These are phyloP conservation scores for Phengaris alcon DNA, from an alignment of 2,888 invertebrate species.

Conservation along the genomic window DNA sequence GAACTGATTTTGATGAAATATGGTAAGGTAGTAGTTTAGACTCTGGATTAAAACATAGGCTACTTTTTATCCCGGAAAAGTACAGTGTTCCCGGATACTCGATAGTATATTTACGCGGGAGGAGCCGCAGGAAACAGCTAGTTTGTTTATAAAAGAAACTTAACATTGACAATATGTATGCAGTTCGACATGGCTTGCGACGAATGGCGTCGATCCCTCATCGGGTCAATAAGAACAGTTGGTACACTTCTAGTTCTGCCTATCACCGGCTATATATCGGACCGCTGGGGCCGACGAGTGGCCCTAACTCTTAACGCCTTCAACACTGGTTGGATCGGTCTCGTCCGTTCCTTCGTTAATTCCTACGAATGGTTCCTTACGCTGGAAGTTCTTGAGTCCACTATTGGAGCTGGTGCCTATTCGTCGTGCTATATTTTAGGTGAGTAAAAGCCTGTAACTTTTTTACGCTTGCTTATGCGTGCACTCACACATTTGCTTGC, in stretches of 20 bases:
- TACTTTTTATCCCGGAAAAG: too few species aligned
- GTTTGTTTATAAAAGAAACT: too few species aligned
- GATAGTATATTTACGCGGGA: too few species aligned
- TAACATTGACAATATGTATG: constrained; percentile 15
- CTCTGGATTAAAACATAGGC: too few species aligned
- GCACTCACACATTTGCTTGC: too few species aligned
- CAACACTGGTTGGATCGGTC: constrained; percentile 82
- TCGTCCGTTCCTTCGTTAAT: constrained; percentile 83
- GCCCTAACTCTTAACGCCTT: constrained; percentile 81
- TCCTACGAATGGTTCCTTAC: constrained; percentile 84
- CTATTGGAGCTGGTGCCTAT: constrained; percentile 84
- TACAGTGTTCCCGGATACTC: too few species aligned
- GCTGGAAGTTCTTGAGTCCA: constrained; percentile 85
- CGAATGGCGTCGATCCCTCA: constrained; percentile 85
- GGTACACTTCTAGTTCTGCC: constrained; percentile 86
- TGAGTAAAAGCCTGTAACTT: constrained; percentile 44
- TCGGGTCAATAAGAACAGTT: constrained; percentile 86
- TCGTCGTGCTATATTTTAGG: constrained; percentile 87
- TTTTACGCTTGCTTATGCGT: too few species aligned
- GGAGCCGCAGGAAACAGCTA: too few species aligned
- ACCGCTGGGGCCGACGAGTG: constrained; percentile 84
- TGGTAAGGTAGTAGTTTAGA: too few species aligned
- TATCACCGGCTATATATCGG: constrained; percentile 85
- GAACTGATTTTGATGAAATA: too few species aligned
- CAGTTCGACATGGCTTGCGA: constrained; percentile 83